Evolutionary conservation across 2,797 vertebrate species (phyloP), one percentile per base, ranked within the genome.

Genomic region (Spinibarbus caldwelli): DNA sequence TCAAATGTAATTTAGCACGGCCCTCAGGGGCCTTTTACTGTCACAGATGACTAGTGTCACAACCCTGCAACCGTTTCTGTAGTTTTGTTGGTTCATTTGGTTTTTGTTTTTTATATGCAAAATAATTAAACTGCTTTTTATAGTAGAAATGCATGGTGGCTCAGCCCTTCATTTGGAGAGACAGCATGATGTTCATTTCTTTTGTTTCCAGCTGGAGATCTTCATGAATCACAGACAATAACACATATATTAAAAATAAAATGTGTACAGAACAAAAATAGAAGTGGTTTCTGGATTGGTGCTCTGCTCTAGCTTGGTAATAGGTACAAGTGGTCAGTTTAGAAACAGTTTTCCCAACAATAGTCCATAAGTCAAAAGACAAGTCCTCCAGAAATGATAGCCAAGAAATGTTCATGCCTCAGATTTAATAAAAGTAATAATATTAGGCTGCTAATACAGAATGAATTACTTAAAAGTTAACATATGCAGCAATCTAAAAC

Each of bases 71-170:
- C 91, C 90, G 92, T 93, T 90, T 93, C 92, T 95, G 94, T 95
- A 93, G 92, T 87, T 92, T 89, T 94, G 91, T 93, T 87, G 54
- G 86, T 86, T 94, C 90, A 91, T 93, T 95, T 93, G 89, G 90
- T 94, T 93, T 94, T 91, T 94, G 82, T 80, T 87, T 88, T 89
- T 86, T 89, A 89, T 89, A 88, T 90, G 86, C 93, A 94, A 95
- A 94, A 94, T 91, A 94, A 94, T 95, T 95, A 95, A 94, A 95
- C 95, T 93, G 93, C 95, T 95, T 96, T 97, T 97, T 97, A 94
- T 95, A 96, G 95, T 96, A 95, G 91, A 95, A 93, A 92, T 93
- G 94, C 93, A 95, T 90, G 80, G 90, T 93, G 94, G 91, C 86
- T 95, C 93, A 92, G 94, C 93, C 91, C 36, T 91, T 95, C 92